Conservation (phyloP, 2,888 invertebrate species). For the Hedychridium roseum region DNA sequence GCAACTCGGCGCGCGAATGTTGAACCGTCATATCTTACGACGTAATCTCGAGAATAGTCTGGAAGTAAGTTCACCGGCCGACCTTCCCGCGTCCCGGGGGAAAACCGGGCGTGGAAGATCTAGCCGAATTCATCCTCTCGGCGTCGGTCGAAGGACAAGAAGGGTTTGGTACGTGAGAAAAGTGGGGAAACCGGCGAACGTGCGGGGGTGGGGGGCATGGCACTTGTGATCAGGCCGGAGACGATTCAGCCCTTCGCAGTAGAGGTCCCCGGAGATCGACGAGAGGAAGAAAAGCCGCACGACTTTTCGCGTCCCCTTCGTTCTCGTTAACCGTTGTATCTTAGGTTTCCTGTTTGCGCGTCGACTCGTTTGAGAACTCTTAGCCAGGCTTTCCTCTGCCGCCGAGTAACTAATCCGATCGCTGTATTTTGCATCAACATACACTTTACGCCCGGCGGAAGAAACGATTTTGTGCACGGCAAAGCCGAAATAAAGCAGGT, state of each 20-base stretch:
- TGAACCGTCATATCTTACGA: no score
- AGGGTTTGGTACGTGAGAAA: constrained; percentile 13
- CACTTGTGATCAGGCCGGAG: constrained; percentile 1
- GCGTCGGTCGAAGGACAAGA: constrained; percentile 5
- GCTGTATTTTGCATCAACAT: no score
- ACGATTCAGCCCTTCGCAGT: constrained; percentile 4
- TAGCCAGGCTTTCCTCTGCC: neutral
- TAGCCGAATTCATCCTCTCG: constrained; percentile 14
- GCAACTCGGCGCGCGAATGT: no score
- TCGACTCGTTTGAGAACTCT: neutral
- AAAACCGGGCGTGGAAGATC: constrained; percentile 4
- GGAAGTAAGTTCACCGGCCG: neutral
- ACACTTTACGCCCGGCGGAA: neutral
- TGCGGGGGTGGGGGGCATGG: neutral
- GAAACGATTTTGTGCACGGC: neutral
- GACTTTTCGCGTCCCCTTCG: constrained; percentile 2
- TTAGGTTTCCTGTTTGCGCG: neutral
- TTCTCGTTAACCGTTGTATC: constrained; percentile 12
- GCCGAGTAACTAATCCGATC: no score
- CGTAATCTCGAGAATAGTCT: constrained; percentile 1
- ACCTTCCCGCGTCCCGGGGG: neutral
- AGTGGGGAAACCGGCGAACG: constrained; percentile 9
- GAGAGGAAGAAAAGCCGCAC: constrained; percentile 10
- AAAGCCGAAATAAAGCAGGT: no score
- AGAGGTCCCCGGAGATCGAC: constrained; percentile 4